A percentile compares a stretch with the other conserved stretches of the same genome.
phyloP scores from a whole-genome alignment of 2,113 vertebrate genomes.

The Collichthys lucidus region DNA sequence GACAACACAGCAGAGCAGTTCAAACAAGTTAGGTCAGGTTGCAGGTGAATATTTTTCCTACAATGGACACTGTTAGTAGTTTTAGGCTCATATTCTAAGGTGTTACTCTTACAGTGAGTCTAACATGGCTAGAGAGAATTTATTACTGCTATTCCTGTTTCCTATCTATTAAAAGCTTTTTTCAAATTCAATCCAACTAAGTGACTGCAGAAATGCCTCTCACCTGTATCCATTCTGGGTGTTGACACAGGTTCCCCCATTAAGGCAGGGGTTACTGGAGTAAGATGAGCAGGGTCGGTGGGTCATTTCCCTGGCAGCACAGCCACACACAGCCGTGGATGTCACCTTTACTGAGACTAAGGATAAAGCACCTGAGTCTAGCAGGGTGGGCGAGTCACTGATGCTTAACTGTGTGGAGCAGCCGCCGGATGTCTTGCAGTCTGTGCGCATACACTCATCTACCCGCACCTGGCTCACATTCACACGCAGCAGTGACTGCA shows the following conservation, averaged over 20 bases:
- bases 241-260: constrained; percentile 87
- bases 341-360: constrained; percentile 84
- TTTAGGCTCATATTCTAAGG: constrained; percentile 34
- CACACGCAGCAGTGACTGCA: constrained; percentile 84
- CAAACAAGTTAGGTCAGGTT: constrained; percentile 34
- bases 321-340: constrained; percentile 76
- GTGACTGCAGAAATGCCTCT: constrained; percentile 49
- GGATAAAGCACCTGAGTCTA: constrained; percentile 82
- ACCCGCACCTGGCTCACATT: constrained; percentile 86
- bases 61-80: constrained; percentile 11
- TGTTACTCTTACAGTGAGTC: constrained; percentile 31
- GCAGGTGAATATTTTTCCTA: constrained; percentile 51
- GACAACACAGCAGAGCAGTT: constrained; percentile 32
- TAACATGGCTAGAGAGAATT: neutral
- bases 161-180: neutral
- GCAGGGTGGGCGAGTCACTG: constrained; percentile 80
- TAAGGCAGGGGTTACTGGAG: constrained; percentile 85
- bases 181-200: neutral
- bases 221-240: constrained; percentile 89
- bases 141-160: constrained; percentile 10
- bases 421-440: constrained; percentile 79
- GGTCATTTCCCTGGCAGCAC: constrained; percentile 78
- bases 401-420: constrained; percentile 80
- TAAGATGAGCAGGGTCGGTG: constrained; percentile 86
- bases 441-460: constrained; percentile 85